Base-by-base conservation (phyloP, 1,140 invertebrate genomes). In the Acromyrmex heyeri region DNA sequence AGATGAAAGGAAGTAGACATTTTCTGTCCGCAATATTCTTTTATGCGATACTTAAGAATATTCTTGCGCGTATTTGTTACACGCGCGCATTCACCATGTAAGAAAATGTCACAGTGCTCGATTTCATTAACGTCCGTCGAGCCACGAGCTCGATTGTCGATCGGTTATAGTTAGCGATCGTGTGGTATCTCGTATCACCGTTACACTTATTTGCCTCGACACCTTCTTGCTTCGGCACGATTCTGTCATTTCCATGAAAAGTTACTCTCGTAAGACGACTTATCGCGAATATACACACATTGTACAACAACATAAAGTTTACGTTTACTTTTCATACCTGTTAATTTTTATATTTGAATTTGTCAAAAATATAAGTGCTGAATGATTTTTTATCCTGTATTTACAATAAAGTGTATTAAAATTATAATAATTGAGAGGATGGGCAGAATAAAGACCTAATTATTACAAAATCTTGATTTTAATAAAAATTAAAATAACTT, bases 181-280 rank as follows among this genome's bases (percentile, higher is more conserved):
- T 88, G 78, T 85, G 73, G 10, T 70, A 69, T 87, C 61, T 90
- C 64, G 62, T 91, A 85, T 91, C 87, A 82, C 70, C 61, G 65
- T 85, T 90, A 87, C 86, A 73, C 85, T 90, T 88, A 91, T 91
- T 90, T 87, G 89, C 79, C 27, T 85, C 87, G 90, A 91, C 90
- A 91, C 85, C 83, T 87, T 88, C 70, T 79, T 90, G 38, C 65
- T 62, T 81, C 34, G 77, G 76, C 89, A 86, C 86, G 65, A 86
- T 91, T 91, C 89, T 88, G 85, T 88, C 89, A 87, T 90, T 88
- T 76, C 62, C 69, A 69, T 88, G 79, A 90, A 90, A 90, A 90
- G 44, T 73, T n/a, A 44, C 34, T 83, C 67, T 44, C 1, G 34
- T 21, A 72, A 48, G 27, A 57, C 78, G 10, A 57, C 50, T n/a